Evolutionary conservation across 2,113 vertebrate species (phyloP), one percentile per base, ranked within the genome.

Genomic region (Eupsittula cactorum): DNA sequence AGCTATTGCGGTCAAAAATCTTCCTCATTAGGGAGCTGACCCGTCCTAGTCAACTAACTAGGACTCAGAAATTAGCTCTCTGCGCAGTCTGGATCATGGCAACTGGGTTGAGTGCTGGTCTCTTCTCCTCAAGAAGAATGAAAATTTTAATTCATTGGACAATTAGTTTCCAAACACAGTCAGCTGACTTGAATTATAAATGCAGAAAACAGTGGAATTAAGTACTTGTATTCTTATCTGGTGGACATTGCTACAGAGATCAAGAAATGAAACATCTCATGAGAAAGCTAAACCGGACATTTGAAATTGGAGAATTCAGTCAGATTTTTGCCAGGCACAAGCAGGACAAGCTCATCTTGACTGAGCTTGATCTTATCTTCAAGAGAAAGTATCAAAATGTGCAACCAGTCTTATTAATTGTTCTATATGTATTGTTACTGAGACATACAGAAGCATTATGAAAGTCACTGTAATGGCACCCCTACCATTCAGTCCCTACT

Each of bases 341-440:
- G 20, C 24, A 60, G 29, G 55, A 28, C 15, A 69, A 19, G 6
- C 2, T 73, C 25, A 39, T 39, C 28, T n/a, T 57, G 31, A 91
- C 33, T 33, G 33, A n/a, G 33, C 57, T 59, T 59, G 33, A n/a
- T 59, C 57, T 24, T 35, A 59, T 24, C 57, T 35, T n/a, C 55
- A 59, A 86, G 27, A 28, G 46, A 68, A 29, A 68, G 4, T 60
- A 41, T 44, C 21, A 64, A 84, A 87, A 21, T 9, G 29, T 23
- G 21, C 13, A 64, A 12, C 4, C 7, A 46, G 19, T 82, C 39
- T 86, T 41, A 16, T 37, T 67, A 69, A 52, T 29, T 68, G 8
- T 19, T 44, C 16, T 46, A 2, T 21, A 5, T 28, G 8, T 90
- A 16, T 52, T 76, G 24, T 53, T 31, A 28, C 46, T 0, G 0